Evolutionary conservation across 2,888 invertebrate species (phyloP).

Genomic region (Fragum sueziense): DNA sequence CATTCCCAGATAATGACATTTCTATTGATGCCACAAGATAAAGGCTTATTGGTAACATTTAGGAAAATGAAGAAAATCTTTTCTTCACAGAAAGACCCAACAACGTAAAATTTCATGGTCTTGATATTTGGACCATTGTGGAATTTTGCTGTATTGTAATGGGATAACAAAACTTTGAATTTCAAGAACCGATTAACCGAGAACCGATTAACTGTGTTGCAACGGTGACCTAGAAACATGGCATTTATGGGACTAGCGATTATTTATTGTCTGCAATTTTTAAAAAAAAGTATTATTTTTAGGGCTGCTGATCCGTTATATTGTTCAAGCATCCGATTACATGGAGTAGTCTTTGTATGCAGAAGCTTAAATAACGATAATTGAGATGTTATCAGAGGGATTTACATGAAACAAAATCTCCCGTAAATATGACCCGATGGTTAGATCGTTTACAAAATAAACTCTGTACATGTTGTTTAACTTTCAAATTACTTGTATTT

Average conservation of each 20-base stretch:
- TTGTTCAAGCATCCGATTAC: conserved; percentile 9
- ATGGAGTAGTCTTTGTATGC: not conserved
- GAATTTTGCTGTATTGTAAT: no score
- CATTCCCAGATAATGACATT: no score
- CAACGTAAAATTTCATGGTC: no score
- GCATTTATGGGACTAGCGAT: not conserved
- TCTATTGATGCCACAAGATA: no score
- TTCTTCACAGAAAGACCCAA: no score
- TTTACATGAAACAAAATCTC: conserved; percentile 17
- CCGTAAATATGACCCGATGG: conserved; percentile 9
- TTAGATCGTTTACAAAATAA: not conserved
- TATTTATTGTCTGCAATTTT: not conserved
- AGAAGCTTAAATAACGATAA: conserved; percentile 15
- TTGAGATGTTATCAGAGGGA: conserved; percentile 14
- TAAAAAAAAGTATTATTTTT: conserved; percentile 4
- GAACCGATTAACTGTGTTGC: not conserved
- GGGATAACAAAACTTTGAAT: no score
- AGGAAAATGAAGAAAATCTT: no score
- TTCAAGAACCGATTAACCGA: no score
- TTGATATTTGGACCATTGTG: no score
- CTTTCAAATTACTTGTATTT: conserved; percentile 5
- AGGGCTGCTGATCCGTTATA: not conserved
- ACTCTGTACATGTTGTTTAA: not conserved
- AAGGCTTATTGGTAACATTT: no score
- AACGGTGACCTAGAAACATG: not conserved